phyloP scores from a whole-genome alignment of 2,888 invertebrate genomes.

The Cerceris rybyensis region DNA sequence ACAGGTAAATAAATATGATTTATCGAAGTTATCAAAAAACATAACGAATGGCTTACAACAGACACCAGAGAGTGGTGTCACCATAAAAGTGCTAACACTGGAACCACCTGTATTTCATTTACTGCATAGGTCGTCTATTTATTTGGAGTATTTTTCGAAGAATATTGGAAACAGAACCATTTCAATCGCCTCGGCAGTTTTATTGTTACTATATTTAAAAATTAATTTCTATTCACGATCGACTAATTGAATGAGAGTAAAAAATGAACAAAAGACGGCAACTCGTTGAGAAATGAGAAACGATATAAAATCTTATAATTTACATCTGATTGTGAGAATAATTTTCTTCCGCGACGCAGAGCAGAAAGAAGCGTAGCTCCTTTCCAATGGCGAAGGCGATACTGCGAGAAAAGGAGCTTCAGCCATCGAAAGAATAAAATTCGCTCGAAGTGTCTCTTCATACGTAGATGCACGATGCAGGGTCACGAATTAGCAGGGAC shows the following conservation, averaged over 20 bases:
- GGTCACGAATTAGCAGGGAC: slow-evolving; percentile 31
- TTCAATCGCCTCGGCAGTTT: too few relatives aligned
- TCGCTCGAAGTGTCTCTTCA: background rate
- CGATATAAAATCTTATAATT: background rate
- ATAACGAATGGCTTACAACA: too few relatives aligned
- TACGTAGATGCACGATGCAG: background rate
- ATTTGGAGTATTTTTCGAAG: too few relatives aligned
- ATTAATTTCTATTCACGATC: too few relatives aligned
- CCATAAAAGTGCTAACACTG: too few relatives aligned
- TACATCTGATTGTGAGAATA: background rate
- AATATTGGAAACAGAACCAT: too few relatives aligned
- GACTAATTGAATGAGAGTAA: background rate
- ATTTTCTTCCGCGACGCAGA: background rate
- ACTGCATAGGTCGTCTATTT: too few relatives aligned
- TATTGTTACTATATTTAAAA: too few relatives aligned
- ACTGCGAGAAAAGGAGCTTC: background rate
- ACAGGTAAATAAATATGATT: too few relatives aligned
- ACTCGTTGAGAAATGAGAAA: background rate
- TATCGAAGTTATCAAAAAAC: too few relatives aligned
- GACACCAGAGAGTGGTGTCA: too few relatives aligned
- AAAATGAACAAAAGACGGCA: background rate
- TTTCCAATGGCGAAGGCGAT: background rate
- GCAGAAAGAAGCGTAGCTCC: background rate
- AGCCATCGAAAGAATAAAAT: background rate
- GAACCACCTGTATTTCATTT: too few relatives aligned